These are phyloP conservation scores for Limnephilus rhombicus DNA, from an alignment of 2,888 invertebrate genomes.

Conservation along the genomic window DNA sequence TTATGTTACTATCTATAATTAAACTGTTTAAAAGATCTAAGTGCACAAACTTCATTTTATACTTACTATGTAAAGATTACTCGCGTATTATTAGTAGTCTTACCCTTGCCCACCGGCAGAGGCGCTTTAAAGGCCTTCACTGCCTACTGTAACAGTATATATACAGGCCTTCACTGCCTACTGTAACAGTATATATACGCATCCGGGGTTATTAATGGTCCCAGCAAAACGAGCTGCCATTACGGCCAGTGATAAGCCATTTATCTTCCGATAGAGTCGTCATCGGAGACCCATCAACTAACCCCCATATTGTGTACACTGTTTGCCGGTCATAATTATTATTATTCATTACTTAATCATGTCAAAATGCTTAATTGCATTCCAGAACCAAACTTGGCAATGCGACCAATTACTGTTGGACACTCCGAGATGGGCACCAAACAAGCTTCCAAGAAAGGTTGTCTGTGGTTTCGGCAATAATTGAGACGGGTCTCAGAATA, in stretches of 20 bases:
- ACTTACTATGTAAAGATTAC: no score
- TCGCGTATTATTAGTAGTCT: not conserved
- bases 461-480: not conserved
- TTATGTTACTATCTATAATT: no score
- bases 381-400: slow-evolving; percentile 56
- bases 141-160: not conserved
- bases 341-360: slow-evolving; percentile 64
- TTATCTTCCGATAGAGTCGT: slow-evolving; percentile 38
- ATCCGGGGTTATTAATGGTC: slow-evolving; percentile 56
- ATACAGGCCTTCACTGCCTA: not conserved
- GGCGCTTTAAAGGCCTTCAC: not conserved
- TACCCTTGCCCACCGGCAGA: not conserved
- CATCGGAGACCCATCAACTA: slow-evolving; percentile 22
- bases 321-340: slow-evolving; percentile 45
- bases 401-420: slow-evolving; percentile 31
- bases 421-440: not conserved
- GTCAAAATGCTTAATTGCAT: slow-evolving; percentile 65
- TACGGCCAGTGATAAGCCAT: slow-evolving; percentile 43
- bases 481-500: not conserved
- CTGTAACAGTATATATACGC: not conserved
- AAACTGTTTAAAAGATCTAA: no score
- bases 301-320: not conserved
- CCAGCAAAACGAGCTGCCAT: slow-evolving; percentile 51
- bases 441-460: slow-evolving; percentile 9
- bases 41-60: no score